These are phyloP conservation scores for Porites divaricata DNA, from an alignment of 92 coral and sea anemone genomes.

Conservation along the genomic window DNA sequence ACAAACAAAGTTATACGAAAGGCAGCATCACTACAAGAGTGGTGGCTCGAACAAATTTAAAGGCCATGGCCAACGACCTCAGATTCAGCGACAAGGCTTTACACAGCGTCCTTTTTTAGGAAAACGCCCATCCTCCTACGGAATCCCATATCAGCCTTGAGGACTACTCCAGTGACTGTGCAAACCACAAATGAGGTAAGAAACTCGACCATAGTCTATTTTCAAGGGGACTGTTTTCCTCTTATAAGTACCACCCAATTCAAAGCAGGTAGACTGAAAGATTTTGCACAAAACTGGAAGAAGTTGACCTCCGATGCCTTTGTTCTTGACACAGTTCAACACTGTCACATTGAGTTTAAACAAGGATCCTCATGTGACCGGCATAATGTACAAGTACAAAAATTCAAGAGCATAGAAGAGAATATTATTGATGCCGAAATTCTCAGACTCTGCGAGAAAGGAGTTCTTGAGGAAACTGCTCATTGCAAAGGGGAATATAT, in stretches of 20 bases:
- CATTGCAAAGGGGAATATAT: conserved; percentile 21
- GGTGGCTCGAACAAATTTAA: conserved; percentile 9
- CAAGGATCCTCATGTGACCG: neutral
- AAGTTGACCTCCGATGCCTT: neutral
- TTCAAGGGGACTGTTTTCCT: neutral
- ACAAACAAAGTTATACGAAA: conserved; percentile 20
- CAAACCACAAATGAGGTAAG: neutral
- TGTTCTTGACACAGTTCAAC: neutral
- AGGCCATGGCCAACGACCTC: conserved; percentile 24
- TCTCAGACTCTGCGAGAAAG: neutral
- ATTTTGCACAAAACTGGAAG: neutral
- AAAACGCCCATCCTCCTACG: neutral
- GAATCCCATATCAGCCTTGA: neutral
- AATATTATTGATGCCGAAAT: neutral
- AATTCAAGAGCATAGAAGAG: neutral
- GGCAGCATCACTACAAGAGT: conserved; percentile 13
- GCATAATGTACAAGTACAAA: neutral
- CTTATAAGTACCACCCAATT: neutral
- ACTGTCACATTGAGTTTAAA: neutral
- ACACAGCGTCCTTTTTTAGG: neutral
- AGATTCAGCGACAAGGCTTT: conserved; percentile 1
- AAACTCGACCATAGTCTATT: neutral
- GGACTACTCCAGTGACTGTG: neutral
- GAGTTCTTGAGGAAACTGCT: neutral
- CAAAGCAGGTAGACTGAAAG: neutral